Conservation (phyloP, 2,888 invertebrate species). For the Gryllus longicercus region DNA sequence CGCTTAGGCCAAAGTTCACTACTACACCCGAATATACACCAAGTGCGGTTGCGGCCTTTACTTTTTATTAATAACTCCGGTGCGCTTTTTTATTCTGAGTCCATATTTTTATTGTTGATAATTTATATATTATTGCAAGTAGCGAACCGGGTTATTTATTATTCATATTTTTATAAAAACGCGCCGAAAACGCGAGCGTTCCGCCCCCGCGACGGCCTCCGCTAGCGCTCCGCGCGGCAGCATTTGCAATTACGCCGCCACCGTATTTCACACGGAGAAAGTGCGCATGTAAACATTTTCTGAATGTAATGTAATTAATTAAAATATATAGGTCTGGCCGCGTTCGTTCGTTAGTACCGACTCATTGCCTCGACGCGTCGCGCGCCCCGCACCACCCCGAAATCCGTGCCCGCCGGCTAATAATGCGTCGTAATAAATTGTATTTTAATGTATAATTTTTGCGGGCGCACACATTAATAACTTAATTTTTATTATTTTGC, state of each 20-base stretch:
- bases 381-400: not conserved
- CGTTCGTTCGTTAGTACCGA: conserved; percentile 17
- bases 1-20: conserved; percentile 8
- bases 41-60: conserved; percentile 9
- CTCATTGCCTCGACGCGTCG: not conserved
- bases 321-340: conserved; percentile 17
- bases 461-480: conserved; percentile 11
- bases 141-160: not conserved
- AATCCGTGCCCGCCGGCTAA: conserved; percentile 9
- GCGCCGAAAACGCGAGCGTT: not conserved
- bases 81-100: not conserved
- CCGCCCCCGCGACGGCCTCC: not conserved
- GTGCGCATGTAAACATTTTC: conserved; percentile 17
- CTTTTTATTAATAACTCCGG: conserved; percentile 1
- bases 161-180: conserved; percentile 10
- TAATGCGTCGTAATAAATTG: conserved; percentile 11
- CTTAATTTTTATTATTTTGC: conserved; percentile 17
- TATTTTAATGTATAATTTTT: conserved; percentile 17
- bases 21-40: not conserved
- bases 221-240: conserved; percentile 5
- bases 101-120: conserved; percentile 17
- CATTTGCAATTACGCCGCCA: conserved; percentile 17
- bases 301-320: conserved; percentile 17
- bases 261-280: conserved; percentile 17
- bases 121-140: conserved; percentile 17